Conservation (phyloP, 2,113 vertebrate species). For the Lutjanus erythropterus region DNA sequence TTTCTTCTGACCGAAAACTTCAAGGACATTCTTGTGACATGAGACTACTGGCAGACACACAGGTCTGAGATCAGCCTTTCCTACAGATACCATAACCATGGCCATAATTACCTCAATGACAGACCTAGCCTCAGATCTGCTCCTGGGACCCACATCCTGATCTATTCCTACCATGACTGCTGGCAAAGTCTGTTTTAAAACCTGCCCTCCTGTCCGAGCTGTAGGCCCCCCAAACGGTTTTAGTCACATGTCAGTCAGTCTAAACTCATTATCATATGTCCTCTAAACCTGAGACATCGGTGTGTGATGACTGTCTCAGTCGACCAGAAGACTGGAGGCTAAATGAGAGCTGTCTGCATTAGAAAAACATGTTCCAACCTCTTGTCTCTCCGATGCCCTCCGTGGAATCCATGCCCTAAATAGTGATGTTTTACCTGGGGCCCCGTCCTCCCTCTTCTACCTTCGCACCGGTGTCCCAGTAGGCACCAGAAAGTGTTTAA, state of each 20-base stretch:
- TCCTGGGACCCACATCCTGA: slow-evolving; percentile 67
- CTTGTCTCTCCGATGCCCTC: slow-evolving; percentile 80
- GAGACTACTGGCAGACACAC: slow-evolving; percentile 50
- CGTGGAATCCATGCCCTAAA: slow-evolving; percentile 87
- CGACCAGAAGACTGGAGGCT: slow-evolving; percentile 77
- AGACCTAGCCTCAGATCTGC: slow-evolving; percentile 69
- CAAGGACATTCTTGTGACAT: slow-evolving; percentile 58
- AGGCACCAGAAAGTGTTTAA: slow-evolving; percentile 74
- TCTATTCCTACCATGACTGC: slow-evolving; percentile 77
- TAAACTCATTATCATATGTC: slow-evolving; percentile 83
- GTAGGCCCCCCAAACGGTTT: slow-evolving; percentile 60
- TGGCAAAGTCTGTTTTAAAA: slow-evolving; percentile 75
- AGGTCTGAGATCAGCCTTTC: slow-evolving; percentile 79
- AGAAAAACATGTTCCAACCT: slow-evolving; percentile 83
- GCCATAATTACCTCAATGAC: slow-evolving; percentile 78
- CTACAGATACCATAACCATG: slow-evolving; percentile 74
- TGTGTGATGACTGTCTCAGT: slow-evolving; percentile 76
- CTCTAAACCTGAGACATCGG: slow-evolving; percentile 80
- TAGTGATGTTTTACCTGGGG: slow-evolving; percentile 86
- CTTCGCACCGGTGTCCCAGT: slow-evolving; percentile 57
- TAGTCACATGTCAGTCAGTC: slow-evolving; percentile 78
- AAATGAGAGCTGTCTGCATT: slow-evolving; percentile 77
- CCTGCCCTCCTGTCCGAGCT: slow-evolving; percentile 69
- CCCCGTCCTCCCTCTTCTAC: slow-evolving; percentile 68
- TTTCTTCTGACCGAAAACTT: too few species aligned